These are phyloP conservation scores for Orchesella cincta DNA, from an alignment of 1,140 invertebrate species.

Conservation along the genomic window DNA sequence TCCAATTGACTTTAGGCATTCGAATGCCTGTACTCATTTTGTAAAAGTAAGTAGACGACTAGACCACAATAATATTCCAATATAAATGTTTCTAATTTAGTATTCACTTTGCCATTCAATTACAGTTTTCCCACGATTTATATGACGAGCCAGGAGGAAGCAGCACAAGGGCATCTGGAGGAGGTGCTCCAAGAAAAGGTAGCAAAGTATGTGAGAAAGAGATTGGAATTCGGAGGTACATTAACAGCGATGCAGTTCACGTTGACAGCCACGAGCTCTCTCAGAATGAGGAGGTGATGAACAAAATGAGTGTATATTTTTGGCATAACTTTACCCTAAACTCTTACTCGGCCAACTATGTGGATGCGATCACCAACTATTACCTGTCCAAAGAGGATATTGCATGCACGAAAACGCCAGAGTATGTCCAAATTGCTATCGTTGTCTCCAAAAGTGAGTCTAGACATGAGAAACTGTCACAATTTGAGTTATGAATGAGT, in stretches of 20 bases:
- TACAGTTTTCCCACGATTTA: no score
- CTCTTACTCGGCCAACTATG: not conserved
- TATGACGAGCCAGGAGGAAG: not conserved
- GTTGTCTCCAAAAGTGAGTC: not conserved
- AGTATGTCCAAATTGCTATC: conserved; percentile 6
- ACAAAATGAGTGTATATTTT: conserved; percentile 10
- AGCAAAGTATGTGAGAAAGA: not conserved
- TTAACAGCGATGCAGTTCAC: not conserved
- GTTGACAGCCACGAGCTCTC: not conserved
- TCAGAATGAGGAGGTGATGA: not conserved
- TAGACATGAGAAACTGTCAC: no score
- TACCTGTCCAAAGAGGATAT: not conserved
- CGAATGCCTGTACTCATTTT: not conserved
- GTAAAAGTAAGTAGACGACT: not conserved
- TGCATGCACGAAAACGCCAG: not conserved
- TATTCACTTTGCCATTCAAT: no score
- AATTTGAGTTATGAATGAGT: not conserved
- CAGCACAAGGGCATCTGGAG: not conserved
- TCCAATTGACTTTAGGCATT: not conserved
- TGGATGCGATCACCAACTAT: conserved; percentile 5
- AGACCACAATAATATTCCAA: no score
- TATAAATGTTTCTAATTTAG: no score
- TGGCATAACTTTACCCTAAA: conserved; percentile 27
- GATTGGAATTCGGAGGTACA: not conserved
- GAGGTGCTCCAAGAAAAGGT: not conserved